Evolutionary conservation across 2,113 vertebrate species (phyloP).

Genomic region (Takifugu bimaculatus): DNA sequence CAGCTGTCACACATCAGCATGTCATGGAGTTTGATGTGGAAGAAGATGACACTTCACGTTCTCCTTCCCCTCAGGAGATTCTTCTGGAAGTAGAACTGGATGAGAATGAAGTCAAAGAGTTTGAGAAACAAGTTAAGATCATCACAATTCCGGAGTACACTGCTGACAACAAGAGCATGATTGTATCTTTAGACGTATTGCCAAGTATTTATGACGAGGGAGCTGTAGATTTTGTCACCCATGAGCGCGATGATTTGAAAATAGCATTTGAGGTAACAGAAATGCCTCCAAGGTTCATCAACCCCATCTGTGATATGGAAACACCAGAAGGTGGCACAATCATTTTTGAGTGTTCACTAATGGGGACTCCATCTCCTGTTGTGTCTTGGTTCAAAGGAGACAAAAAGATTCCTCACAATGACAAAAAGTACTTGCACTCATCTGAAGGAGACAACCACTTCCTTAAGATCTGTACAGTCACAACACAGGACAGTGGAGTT

Average conservation of each 20-base stretch:
- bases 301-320: constrained; percentile 84
- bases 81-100: constrained; percentile 94
- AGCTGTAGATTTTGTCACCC: constrained; percentile 69
- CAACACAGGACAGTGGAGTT: constrained; percentile 79
- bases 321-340: constrained; percentile 81
- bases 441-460: constrained; percentile 85
- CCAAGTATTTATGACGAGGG: constrained; percentile 84
- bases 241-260: constrained; percentile 83
- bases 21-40: constrained; percentile 95
- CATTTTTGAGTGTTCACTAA: constrained; percentile 90
- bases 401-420: constrained; percentile 75
- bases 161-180: constrained; percentile 92
- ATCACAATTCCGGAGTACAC: constrained; percentile 92
- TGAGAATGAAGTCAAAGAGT: constrained; percentile 93
- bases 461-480: constrained; percentile 79
- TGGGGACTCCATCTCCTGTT: constrained; percentile 85
- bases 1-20: constrained; percentile 93
- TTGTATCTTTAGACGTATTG: constrained; percentile 93
- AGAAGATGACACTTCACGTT: constrained; percentile 84
- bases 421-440: constrained; percentile 77
- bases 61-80: constrained; percentile 97
- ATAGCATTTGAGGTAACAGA: constrained; percentile 93
- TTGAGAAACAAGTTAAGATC: constrained; percentile 98
- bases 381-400: constrained; percentile 90
- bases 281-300: constrained; percentile 92